phyloP scores from a whole-genome alignment of 2,797 vertebrate species.

The Enteromius argenteus region DNA sequence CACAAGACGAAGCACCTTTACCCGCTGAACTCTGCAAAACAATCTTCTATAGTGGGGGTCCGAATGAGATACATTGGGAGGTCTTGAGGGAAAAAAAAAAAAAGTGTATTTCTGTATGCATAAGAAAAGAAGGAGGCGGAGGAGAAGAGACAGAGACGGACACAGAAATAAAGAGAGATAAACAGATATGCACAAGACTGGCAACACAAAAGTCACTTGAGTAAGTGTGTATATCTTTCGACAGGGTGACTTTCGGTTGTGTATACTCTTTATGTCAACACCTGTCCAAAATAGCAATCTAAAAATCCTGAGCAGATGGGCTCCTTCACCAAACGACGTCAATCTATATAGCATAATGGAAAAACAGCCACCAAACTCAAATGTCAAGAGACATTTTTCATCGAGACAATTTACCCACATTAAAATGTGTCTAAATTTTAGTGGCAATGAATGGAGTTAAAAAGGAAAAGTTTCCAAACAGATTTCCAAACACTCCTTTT shows the following conservation, averaged over 20 bases:
- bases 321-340: constrained; percentile 20
- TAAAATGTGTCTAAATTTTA: neutral
- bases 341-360: constrained; percentile 25
- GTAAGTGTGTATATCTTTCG: constrained; percentile 5
- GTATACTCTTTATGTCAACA: constrained; percentile 41
- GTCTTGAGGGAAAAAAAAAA: neutral
- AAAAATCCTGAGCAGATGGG: constrained; percentile 41
- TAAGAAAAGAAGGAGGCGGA: constrained; percentile 8
- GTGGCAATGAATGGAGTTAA: neutral
- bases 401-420: neutral
- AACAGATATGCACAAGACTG: constrained; percentile 2
- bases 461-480: constrained; percentile 13
- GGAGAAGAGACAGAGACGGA: neutral
- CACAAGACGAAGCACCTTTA: constrained; percentile 46
- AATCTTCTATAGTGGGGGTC: constrained; percentile 31
- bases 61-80: neutral
- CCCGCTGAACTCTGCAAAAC: constrained; percentile 29
- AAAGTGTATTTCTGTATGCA: constrained; percentile 1
- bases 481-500: neutral
- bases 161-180: neutral
- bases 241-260: constrained; percentile 16
- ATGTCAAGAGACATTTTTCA: constrained; percentile 11
- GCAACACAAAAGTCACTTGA: constrained; percentile 1
- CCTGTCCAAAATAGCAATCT: constrained; percentile 29
- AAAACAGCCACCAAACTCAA: constrained; percentile 12